These are phyloP conservation scores for Plectus sambesii DNA, from an alignment of 1,140 invertebrate species.

Conservation along the genomic window DNA sequence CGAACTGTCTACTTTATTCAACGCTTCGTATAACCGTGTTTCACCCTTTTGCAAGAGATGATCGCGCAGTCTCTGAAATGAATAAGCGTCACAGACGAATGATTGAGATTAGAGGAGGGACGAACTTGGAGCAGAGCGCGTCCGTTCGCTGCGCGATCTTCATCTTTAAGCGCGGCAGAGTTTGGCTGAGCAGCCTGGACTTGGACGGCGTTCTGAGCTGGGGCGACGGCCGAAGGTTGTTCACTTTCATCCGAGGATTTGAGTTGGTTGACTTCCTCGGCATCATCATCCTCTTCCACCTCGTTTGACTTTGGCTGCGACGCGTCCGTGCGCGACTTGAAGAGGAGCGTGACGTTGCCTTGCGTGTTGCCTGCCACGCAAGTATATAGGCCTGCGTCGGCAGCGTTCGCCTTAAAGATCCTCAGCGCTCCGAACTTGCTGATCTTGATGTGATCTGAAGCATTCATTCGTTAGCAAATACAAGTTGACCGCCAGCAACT, in stretches of 20 bases:
- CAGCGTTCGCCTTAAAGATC: conserved; percentile 40
- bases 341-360: conserved; percentile 40
- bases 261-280: conserved; percentile 1
- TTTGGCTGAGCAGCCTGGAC: too few species aligned
- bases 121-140: too few species aligned
- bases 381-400: conserved; percentile 42
- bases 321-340: conserved; percentile 26
- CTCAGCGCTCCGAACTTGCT: conserved; percentile 40
- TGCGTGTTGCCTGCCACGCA: conserved; percentile 34
- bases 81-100: too few species aligned
- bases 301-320: conserved; percentile 4
- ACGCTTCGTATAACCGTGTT: conserved; percentile 16
- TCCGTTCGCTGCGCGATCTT: conserved; percentile 1
- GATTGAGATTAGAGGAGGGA: too few species aligned
- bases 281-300: not conserved
- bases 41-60: conserved; percentile 23
- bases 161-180: conserved; percentile 11
- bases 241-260: not conserved
- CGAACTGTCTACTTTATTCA: conserved; percentile 20
- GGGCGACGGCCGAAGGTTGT: too few species aligned
- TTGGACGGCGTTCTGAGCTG: too few species aligned
- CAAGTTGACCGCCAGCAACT: conserved; percentile 4
- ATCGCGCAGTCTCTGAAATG: conserved; percentile 27
- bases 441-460: conserved; percentile 44
- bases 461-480: not conserved